Evolutionary conservation across 2,113 vertebrate species (phyloP).

Genomic region (Oophaga pumilio): DNA sequence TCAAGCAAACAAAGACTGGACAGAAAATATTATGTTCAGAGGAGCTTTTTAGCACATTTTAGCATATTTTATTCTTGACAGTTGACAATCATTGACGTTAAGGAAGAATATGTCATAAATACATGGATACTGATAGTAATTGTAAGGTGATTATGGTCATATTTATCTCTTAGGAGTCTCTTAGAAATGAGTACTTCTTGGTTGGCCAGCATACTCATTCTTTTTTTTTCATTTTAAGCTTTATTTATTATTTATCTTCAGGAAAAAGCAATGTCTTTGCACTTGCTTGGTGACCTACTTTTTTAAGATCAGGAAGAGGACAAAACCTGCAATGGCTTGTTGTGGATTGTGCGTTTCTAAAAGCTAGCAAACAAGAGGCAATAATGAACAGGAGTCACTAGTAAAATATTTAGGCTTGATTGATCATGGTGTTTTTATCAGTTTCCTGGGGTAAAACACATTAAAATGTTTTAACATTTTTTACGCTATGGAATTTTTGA

Average conservation of each 20-base stretch:
- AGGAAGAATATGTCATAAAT: background rate
- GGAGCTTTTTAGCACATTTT: background rate
- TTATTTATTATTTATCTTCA: slow-evolving; percentile 53
- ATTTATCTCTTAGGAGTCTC: slow-evolving; percentile 26
- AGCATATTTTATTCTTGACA: background rate
- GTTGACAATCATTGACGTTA: background rate
- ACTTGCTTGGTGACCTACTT: slow-evolving; percentile 45
- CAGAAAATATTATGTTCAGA: background rate
- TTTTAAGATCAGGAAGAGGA: slow-evolving; percentile 22
- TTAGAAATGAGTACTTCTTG: slow-evolving; percentile 27
- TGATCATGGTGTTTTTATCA: too few species aligned
- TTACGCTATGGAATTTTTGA: too few species aligned
- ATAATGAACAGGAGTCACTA: background rate
- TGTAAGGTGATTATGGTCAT: background rate
- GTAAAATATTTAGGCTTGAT: too few species aligned
- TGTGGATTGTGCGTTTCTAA: background rate
- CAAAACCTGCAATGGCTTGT: background rate
- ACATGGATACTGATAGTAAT: slow-evolving; percentile 4
- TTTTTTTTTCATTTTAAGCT: slow-evolving; percentile 30
- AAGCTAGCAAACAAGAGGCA: background rate
- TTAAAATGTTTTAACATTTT: too few species aligned
- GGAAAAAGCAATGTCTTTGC: slow-evolving; percentile 43
- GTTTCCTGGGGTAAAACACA: too few species aligned
- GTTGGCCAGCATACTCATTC: slow-evolving; percentile 1
- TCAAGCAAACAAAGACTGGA: background rate